Percentiles rank a stretch among this genome's conserved stretches.
These are phyloP conservation scores for Anaspis maculata DNA, from an alignment of 2,888 invertebrate species.

Conservation along the genomic window DNA sequence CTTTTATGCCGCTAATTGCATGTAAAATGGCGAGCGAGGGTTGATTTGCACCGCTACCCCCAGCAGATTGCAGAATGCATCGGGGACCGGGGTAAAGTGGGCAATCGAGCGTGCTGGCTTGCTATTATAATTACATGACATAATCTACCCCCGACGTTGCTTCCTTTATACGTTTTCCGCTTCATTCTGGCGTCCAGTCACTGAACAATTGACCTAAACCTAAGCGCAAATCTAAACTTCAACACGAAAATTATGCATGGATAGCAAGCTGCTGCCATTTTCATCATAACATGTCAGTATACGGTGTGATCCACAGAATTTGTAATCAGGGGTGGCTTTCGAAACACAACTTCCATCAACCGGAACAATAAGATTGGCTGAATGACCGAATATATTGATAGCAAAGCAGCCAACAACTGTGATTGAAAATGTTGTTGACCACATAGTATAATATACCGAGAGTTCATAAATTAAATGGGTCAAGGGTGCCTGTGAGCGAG, in stretches of 20 bases:
- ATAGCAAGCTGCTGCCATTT: too few species aligned
- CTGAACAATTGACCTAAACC: neutral
- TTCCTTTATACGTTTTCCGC: constrained; percentile 16
- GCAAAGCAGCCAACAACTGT: too few species aligned
- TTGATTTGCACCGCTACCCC: constrained; percentile 15
- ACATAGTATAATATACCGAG: too few species aligned
- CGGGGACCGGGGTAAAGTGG: constrained; percentile 12
- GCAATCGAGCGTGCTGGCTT: constrained; percentile 14
- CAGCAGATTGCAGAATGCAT: constrained; percentile 15
- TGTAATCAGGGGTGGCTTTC: too few species aligned
- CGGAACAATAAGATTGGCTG: too few species aligned
- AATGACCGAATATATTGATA: too few species aligned
- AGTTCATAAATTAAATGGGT: too few species aligned
- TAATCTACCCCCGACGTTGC: constrained; percentile 13
- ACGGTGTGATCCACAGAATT: too few species aligned
- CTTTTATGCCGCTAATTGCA: constrained; percentile 13
- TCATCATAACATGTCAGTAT: too few species aligned
- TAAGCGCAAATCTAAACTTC: constrained; percentile 1
- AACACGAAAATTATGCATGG: constrained; percentile 1
- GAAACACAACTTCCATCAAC: too few species aligned
- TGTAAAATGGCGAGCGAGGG: constrained; percentile 14
- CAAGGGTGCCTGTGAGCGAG: too few species aligned
- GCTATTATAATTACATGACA: constrained; percentile 15
- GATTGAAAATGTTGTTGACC: too few species aligned
- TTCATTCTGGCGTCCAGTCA: constrained; percentile 8